Conservation (phyloP, 2,797 vertebrate species). For the Hylomyscus alleni region DNA sequence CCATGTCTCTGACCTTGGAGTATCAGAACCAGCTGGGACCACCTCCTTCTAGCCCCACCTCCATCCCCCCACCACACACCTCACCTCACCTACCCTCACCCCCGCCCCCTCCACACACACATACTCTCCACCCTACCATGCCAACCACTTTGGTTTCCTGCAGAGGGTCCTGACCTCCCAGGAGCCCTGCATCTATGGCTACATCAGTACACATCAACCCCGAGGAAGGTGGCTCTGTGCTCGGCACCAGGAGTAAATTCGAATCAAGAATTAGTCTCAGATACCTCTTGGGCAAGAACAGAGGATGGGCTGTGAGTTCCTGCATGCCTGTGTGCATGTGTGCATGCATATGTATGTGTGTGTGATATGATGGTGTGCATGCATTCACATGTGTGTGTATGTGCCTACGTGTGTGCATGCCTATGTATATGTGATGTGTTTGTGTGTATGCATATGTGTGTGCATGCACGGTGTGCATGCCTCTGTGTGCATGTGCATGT, state of each 20-base stretch:
- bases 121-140: background rate
- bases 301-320: background rate
- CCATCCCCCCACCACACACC: background rate
- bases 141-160: background rate
- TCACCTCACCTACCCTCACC: too few relatives aligned
- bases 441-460: background rate
- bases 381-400: background rate
- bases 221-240: background rate
- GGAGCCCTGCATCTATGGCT: background rate
- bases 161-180: background rate
- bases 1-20: background rate
- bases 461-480: too few relatives aligned
- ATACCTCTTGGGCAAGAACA: background rate
- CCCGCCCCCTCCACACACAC: too few relatives aligned
- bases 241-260: background rate
- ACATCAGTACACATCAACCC: background rate
- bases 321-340: background rate
- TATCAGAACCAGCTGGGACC: conserved; percentile 12
- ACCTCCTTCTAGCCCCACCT: background rate
- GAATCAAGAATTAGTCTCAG: background rate
- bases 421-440: background rate
- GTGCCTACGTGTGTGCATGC: background rate
- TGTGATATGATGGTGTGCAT: background rate
- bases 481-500: background rate
- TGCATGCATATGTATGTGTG: background rate